Conservation (phyloP, 2,888 invertebrate species). For the Sphecodes monilicornis region DNA sequence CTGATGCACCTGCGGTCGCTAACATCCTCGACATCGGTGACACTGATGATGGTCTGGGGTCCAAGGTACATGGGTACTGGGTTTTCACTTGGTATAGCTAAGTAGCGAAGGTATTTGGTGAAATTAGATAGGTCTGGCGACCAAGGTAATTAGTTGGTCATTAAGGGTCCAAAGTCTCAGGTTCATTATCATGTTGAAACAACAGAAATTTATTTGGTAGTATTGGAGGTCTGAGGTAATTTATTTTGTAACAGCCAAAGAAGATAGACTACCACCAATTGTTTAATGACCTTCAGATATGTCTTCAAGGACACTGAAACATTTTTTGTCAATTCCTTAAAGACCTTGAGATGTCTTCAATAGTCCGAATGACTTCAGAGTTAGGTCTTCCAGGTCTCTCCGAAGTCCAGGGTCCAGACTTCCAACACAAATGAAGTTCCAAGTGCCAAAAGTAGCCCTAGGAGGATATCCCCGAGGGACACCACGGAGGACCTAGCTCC, state of each 20-base stretch:
- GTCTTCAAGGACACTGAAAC: neutral
- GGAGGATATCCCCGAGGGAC: neutral
- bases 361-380: neutral
- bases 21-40: no score
- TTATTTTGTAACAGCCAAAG: no score
- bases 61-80: slow-evolving; percentile 22
- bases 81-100: no score
- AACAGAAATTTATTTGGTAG: no score
- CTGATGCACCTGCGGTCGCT: neutral
- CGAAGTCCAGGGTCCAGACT: neutral
- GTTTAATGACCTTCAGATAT: neutral
- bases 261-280: no score
- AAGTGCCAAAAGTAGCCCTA: neutral
- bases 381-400: neutral
- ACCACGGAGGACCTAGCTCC: neutral
- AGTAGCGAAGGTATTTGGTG: no score
- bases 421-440: neutral
- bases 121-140: no score
- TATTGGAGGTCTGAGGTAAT: no score
- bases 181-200: no score
- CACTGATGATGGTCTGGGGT: no score
- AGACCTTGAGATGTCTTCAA: neutral
- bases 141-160: no score
- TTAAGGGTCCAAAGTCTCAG: no score
- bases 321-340: neutral